Evolutionary conservation across 35 echinoderm and acorn worm genomes (phyloP).

Genomic region (Ptychodera flava): DNA sequence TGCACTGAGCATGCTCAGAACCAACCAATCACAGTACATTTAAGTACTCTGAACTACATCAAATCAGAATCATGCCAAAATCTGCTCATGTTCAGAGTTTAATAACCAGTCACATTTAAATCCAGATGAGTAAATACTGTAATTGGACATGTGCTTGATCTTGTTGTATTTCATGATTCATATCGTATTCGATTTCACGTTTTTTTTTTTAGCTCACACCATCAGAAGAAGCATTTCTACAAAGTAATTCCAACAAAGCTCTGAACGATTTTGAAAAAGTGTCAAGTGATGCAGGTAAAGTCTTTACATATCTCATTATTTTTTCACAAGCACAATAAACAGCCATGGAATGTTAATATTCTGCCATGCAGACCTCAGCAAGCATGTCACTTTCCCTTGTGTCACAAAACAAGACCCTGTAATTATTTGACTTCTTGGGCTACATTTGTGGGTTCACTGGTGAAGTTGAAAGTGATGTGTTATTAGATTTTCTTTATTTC

Average conservation of each 20-base stretch:
- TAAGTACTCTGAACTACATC: too few relatives aligned
- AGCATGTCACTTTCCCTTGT: neutral
- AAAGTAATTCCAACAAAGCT: slow-evolving; percentile 78
- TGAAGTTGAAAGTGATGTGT: neutral
- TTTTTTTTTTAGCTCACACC: slow-evolving; percentile 60
- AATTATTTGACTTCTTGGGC: neutral
- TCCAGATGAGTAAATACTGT: too few relatives aligned
- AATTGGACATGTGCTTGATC: too few relatives aligned
- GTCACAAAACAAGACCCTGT: neutral
- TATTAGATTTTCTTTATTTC: neutral
- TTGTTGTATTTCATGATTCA: too few relatives aligned
- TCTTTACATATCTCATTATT: neutral
- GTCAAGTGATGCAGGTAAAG: slow-evolving; percentile 74
- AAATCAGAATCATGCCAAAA: too few relatives aligned
- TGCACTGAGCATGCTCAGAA: too few relatives aligned
- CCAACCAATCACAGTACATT: too few relatives aligned
- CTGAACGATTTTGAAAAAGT: slow-evolving; percentile 98
- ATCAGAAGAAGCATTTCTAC: slow-evolving; percentile 45
- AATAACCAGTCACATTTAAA: too few relatives aligned
- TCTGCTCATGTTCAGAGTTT: too few relatives aligned
- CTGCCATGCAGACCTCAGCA: neutral
- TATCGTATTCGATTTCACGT: too few relatives aligned
- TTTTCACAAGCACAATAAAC: neutral
- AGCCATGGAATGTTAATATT: neutral
- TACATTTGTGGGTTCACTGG: neutral